Conservation (phyloP, 1,140 invertebrate species). For the Caerostris darwini region DNA sequence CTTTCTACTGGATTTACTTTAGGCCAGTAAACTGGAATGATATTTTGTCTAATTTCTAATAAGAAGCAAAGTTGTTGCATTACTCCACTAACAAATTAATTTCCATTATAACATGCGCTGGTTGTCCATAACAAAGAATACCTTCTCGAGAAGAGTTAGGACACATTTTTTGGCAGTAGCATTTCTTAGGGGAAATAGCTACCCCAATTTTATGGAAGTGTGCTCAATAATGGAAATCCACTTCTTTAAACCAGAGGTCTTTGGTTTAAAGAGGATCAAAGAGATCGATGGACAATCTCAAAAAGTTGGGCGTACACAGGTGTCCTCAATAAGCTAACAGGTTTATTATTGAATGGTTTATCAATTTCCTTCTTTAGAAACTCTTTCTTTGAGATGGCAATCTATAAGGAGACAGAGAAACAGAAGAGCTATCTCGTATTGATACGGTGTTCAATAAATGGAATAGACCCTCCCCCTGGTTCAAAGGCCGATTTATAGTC, state of each 20-base stretch:
- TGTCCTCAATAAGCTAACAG: neutral
- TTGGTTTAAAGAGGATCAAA: constrained; percentile 15
- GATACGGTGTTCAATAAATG: too few species aligned
- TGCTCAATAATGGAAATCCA: constrained; percentile 52
- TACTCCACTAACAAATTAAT: constrained; percentile 51
- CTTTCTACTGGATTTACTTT: constrained; percentile 35
- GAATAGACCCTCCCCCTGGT: too few species aligned
- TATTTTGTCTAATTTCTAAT: constrained; percentile 28
- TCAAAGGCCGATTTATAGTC: too few species aligned
- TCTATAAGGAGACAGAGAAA: too few species aligned
- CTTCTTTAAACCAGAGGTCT: neutral
- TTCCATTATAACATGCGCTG: constrained; percentile 21
- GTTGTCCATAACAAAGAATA: constrained; percentile 71
- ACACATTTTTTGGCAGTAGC: constrained; percentile 3
- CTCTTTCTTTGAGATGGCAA: too few species aligned
- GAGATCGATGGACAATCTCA: neutral
- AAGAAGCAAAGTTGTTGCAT: constrained; percentile 39
- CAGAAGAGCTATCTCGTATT: too few species aligned
- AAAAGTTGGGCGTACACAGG: too few species aligned
- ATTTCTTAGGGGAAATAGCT: constrained; percentile 48
- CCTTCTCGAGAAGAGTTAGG: neutral
- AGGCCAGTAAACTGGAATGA: constrained; percentile 31
- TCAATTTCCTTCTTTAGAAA: too few species aligned
- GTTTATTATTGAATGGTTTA: constrained; percentile 14
- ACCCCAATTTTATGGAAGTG: constrained; percentile 42